A percentile compares a stretch with the other conserved stretches of the same genome.
Evolutionary conservation across 2,888 invertebrate genomes (phyloP).

Genomic region (Ellobium chinense): DNA sequence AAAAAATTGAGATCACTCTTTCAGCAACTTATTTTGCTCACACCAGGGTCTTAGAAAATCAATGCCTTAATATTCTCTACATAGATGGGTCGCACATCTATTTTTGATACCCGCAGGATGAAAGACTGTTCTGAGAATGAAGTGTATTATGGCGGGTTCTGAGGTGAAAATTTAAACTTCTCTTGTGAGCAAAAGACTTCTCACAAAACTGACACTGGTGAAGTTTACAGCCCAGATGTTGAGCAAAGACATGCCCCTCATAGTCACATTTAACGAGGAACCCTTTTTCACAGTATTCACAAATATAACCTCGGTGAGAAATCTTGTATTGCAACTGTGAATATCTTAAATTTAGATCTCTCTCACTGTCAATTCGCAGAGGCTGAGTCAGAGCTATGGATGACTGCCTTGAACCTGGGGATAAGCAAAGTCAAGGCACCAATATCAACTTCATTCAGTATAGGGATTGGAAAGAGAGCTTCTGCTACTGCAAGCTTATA

Average conservation of each 20-base stretch:
- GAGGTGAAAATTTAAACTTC: conserved; percentile 8
- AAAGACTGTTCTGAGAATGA: background rate
- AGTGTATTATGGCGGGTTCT: background rate
- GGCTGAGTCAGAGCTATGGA: background rate
- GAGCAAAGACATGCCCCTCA: conserved; percentile 10
- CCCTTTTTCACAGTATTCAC: background rate
- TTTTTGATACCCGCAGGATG: too few relatives aligned
- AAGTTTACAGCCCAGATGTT: conserved; percentile 23
- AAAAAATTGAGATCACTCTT: too few relatives aligned
- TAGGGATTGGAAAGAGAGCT: too few relatives aligned
- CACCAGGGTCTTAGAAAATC: too few relatives aligned
- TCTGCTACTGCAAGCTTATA: too few relatives aligned
- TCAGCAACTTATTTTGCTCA: too few relatives aligned
- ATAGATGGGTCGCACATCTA: too few relatives aligned
- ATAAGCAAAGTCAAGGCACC: too few relatives aligned
- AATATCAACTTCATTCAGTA: too few relatives aligned
- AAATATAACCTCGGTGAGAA: background rate
- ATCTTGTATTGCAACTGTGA: background rate
- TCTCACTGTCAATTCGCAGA: background rate
- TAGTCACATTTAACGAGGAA: conserved; percentile 4
- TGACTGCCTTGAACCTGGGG: too few relatives aligned
- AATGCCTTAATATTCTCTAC: too few relatives aligned
- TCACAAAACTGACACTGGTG: conserved; percentile 18
- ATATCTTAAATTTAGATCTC: background rate
- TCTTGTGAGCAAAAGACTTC: conserved; percentile 30